Evolutionary conservation across 1,140 invertebrate species (phyloP).

Genomic region (Sycophaga agraensis): DNA sequence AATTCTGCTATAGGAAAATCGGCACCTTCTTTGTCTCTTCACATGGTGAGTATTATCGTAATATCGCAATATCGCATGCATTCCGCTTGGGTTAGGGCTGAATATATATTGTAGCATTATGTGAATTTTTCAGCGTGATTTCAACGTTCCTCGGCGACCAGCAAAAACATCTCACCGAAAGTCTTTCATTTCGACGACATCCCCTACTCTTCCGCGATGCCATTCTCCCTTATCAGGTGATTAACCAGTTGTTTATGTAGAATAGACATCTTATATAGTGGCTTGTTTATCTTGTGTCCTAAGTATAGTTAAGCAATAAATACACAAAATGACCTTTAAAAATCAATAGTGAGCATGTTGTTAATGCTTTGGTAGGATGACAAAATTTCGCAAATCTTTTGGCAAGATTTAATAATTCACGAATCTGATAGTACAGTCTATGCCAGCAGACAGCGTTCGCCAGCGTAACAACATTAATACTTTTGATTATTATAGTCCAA

Average conservation of each 20-base stretch:
- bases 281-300: too few species aligned
- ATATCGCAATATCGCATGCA: background rate
- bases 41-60: slow-evolving; percentile 66
- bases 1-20: slow-evolving; percentile 88
- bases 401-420: slow-evolving; percentile 30
- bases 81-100: background rate
- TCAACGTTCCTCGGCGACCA: slow-evolving; percentile 53
- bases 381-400: slow-evolving; percentile 31
- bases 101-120: background rate
- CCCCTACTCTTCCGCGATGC: slow-evolving; percentile 75
- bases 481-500: background rate
- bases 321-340: slow-evolving; percentile 1
- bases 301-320: too few species aligned
- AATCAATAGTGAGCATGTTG: slow-evolving; percentile 8
- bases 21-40: slow-evolving; percentile 82
- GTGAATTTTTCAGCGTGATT: slow-evolving; percentile 59
- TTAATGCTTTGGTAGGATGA: slow-evolving; percentile 29
- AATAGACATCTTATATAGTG: too few species aligned
- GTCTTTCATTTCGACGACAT: slow-evolving; percentile 69
- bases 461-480: background rate
- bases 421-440: slow-evolving; percentile 21
- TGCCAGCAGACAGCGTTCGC: slow-evolving; percentile 1
- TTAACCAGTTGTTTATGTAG: background rate
- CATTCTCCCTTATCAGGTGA: slow-evolving; percentile 74
- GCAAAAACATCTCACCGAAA: slow-evolving; percentile 66